These are phyloP conservation scores for Lucilia sericata DNA, from an alignment of 1,140 invertebrate species.

Conservation along the genomic window DNA sequence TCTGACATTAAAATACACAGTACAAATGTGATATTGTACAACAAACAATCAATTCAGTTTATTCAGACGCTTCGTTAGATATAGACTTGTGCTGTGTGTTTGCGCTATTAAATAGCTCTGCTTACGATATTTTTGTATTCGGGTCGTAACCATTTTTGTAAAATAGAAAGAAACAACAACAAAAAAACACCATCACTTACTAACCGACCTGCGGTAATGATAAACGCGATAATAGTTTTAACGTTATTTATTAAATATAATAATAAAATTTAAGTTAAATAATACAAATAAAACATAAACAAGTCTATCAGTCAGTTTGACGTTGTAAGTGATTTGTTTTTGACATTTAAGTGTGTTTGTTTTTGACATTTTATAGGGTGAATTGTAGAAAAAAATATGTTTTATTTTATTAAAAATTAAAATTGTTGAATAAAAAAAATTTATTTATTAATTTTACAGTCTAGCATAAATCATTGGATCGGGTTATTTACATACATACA, in stretches of 20 bases:
- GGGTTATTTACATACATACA: neutral
- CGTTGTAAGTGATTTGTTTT: neutral
- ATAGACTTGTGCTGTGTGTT: neutral
- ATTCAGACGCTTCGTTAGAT: conserved; percentile 33
- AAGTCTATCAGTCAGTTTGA: neutral
- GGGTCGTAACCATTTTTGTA: conserved; percentile 31
- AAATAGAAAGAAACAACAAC: conserved; percentile 21
- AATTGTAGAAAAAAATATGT: neutral
- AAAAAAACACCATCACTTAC: neutral
- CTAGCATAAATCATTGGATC: neutral
- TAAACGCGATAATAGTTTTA: conserved; percentile 40
- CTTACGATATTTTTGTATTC: conserved; percentile 31
- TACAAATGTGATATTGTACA: neutral
- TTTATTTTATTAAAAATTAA: neutral
- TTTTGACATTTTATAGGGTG: neutral
- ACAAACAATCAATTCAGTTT: conserved; percentile 6
- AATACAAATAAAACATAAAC: neutral
- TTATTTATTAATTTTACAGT: neutral
- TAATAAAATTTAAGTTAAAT: neutral
- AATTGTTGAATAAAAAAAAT: neutral
- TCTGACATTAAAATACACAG: neutral
- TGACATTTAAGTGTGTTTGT: neutral
- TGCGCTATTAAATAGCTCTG: neutral
- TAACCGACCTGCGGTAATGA: conserved; percentile 41
- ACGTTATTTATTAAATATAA: conserved; percentile 34